These are phyloP conservation scores for Donacobius atricapilla DNA, from an alignment of 2,113 vertebrate species.

Conservation along the genomic window DNA sequence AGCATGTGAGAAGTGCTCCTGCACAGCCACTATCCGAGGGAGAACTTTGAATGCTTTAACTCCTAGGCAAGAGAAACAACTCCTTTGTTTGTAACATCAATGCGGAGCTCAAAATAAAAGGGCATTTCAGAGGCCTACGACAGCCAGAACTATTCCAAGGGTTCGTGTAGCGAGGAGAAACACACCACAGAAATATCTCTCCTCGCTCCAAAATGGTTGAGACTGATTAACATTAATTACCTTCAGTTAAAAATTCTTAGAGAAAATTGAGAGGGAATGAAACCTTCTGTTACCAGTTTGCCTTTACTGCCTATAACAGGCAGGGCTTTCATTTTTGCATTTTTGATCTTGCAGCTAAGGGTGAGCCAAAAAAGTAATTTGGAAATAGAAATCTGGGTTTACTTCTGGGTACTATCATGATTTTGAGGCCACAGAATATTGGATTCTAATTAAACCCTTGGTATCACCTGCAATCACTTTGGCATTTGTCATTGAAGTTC, in stretches of 20 bases:
- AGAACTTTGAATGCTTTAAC: neutral
- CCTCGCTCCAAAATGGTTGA: neutral
- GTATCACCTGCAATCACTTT: neutral
- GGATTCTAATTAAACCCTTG: neutral
- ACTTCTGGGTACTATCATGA: neutral
- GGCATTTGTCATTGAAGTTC: neutral
- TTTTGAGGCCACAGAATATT: neutral
- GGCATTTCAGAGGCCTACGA: neutral
- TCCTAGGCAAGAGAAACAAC: constrained; percentile 44
- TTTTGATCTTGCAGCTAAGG: neutral
- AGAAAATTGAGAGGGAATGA: neutral
- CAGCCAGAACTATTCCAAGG: neutral
- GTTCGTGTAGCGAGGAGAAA: neutral
- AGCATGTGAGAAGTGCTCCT: constrained; percentile 11
- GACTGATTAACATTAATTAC: neutral
- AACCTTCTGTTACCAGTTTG: neutral
- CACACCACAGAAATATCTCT: neutral
- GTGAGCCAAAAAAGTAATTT: neutral
- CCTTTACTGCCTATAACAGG: neutral
- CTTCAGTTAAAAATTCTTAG: neutral
- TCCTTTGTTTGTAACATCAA: neutral
- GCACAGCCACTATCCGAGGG: neutral
- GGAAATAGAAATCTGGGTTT: neutral
- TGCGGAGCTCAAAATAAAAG: neutral
- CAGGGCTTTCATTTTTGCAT: neutral